These are phyloP conservation scores for Graptemys geographica DNA, from an alignment of 2,797 vertebrate species.

Conservation along the genomic window DNA sequence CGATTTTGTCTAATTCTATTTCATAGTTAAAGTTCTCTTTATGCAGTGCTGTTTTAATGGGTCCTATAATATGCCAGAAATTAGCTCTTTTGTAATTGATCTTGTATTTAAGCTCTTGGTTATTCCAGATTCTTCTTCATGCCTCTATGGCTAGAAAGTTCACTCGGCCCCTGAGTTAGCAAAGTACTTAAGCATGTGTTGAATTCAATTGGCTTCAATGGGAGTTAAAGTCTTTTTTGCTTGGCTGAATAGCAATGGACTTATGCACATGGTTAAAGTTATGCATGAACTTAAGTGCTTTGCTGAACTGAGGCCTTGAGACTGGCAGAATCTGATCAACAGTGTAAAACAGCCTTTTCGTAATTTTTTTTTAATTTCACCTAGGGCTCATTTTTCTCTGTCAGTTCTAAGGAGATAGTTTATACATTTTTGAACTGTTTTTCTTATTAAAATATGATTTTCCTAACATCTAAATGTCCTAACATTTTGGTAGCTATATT, in stretches of 20 bases:
- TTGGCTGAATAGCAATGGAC: background rate
- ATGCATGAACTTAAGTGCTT: background rate
- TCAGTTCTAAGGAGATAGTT: background rate
- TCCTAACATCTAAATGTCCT: background rate
- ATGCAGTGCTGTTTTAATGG: background rate
- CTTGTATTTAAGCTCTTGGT: background rate
- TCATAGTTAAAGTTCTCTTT: background rate
- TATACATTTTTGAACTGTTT: background rate
- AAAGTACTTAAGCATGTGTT: background rate
- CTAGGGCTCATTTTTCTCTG: background rate
- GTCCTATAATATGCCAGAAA: background rate
- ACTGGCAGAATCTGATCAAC: background rate
- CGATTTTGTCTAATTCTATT: background rate
- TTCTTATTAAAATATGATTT: background rate
- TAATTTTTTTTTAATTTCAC: background rate
- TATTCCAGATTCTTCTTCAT: background rate
- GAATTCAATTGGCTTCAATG: background rate
- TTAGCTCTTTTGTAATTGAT: background rate
- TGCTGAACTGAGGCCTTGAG: background rate
- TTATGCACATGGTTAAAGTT: background rate
- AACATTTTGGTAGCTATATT: background rate
- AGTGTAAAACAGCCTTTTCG: background rate
- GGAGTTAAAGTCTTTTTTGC: background rate
- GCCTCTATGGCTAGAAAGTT: background rate
- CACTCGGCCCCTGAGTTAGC: background rate